phyloP scores from a whole-genome alignment of 2,888 invertebrate species.

The Boloria euphrosyne region DNA sequence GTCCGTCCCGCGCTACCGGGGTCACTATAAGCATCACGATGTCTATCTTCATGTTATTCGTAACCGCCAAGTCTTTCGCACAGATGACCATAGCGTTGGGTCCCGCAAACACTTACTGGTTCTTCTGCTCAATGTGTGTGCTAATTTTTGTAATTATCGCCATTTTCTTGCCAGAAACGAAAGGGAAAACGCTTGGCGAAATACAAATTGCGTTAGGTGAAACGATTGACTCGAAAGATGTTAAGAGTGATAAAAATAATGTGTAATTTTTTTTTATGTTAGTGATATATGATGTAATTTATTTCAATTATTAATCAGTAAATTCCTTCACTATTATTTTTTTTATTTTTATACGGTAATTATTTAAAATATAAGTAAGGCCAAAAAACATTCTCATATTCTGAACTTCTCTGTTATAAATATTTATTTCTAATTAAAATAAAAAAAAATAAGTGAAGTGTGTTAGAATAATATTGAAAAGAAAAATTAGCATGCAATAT shows the following conservation, averaged over 20 bases:
- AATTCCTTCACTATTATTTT: too few relatives aligned
- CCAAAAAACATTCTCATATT: too few relatives aligned
- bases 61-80: slow-evolving; percentile 55
- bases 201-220: slow-evolving; percentile 54
- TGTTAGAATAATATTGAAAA: too few relatives aligned
- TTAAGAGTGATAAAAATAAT: neutral
- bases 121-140: slow-evolving; percentile 49
- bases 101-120: slow-evolving; percentile 53
- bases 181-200: slow-evolving; percentile 60
- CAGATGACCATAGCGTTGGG: slow-evolving; percentile 48
- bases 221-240: neutral
- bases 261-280: neutral
- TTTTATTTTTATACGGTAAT: too few relatives aligned
- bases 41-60: slow-evolving; percentile 45
- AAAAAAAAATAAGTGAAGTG: too few relatives aligned
- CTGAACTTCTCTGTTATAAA: too few relatives aligned
- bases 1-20: slow-evolving; percentile 53
- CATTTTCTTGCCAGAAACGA: slow-evolving; percentile 63
- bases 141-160: slow-evolving; percentile 47
- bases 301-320: too few relatives aligned
- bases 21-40: slow-evolving; percentile 44
- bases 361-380: too few relatives aligned
- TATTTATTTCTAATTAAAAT: too few relatives aligned
- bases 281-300: too few relatives aligned
- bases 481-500: too few relatives aligned